phyloP scores from a whole-genome alignment of 2,113 vertebrate species.

The Lagopus leucura region DNA sequence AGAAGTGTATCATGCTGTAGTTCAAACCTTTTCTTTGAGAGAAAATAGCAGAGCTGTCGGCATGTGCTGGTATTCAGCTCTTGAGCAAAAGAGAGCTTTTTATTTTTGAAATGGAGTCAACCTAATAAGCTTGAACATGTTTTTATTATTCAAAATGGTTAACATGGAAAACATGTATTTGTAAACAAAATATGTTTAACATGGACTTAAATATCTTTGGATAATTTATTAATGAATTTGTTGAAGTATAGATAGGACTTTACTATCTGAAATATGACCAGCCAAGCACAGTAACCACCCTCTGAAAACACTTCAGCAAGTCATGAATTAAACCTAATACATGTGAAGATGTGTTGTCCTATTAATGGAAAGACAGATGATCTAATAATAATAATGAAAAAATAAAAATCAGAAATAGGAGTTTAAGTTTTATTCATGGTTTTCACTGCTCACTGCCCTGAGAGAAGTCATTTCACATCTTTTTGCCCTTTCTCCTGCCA shows the following conservation, averaged over 20 bases:
- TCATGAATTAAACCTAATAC: neutral
- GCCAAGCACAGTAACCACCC: neutral
- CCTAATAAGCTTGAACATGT: neutral
- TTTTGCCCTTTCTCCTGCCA: neutral
- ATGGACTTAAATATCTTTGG: neutral
- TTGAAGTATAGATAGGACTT: neutral
- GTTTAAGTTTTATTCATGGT: neutral
- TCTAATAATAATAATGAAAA: neutral
- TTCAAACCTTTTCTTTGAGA: neutral
- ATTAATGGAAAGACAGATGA: neutral
- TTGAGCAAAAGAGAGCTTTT: neutral
- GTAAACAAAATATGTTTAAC: neutral
- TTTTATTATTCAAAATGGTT: neutral
- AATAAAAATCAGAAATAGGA: neutral
- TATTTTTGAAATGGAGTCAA: neutral
- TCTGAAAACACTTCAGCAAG: neutral
- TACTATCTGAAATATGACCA: neutral
- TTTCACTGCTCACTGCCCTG: neutral
- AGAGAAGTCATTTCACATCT: neutral
- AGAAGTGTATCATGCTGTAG: neutral
- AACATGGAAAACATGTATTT: neutral
- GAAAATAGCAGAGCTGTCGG: neutral
- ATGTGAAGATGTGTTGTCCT: neutral
- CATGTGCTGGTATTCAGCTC: neutral
- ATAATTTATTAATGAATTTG: constrained; percentile 3